A percentile compares a stretch with the other conserved stretches of the same genome.
Conservation (phyloP, 2,797 vertebrate species). For the Bufotes viridis region DNA sequence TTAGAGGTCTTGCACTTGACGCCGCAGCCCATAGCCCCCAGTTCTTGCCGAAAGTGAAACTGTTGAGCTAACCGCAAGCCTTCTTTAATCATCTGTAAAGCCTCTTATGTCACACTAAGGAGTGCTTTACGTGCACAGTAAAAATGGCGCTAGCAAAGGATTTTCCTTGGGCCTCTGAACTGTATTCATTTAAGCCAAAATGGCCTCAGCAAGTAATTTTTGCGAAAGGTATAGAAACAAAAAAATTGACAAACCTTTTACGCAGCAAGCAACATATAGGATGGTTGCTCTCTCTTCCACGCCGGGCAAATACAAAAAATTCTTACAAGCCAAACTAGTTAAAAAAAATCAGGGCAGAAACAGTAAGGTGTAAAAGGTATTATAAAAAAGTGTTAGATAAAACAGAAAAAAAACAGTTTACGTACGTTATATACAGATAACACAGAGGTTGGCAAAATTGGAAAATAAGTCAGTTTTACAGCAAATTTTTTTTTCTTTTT, state of each 20-base stretch:
- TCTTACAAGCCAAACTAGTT: no score
- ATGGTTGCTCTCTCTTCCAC: no score
- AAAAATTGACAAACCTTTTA: neutral
- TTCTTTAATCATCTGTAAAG: conserved; percentile 58
- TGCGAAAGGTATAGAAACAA: neutral
- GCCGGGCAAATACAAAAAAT: no score
- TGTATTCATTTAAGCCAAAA: neutral
- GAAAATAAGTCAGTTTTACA: no score
- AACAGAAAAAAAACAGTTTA: no score
- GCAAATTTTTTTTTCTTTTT: no score
- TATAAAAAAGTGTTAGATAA: no score
- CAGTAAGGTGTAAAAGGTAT: no score
- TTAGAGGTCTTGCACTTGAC: neutral
- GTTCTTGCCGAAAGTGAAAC: conserved; percentile 50
- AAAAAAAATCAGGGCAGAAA: no score
- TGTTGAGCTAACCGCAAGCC: conserved; percentile 52
- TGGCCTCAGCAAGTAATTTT: neutral
- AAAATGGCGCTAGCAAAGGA: conserved; percentile 34
- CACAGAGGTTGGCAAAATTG: no score
- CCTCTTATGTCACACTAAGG: conserved; percentile 54
- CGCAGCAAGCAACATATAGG: neutral
- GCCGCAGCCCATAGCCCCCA: neutral
- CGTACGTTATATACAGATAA: no score
- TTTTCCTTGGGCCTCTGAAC: conserved; percentile 10
- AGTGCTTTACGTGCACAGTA: conserved; percentile 48